Base-by-base conservation (phyloP, 2,888 invertebrate species). In the Tetheella fluctuosa region DNA sequence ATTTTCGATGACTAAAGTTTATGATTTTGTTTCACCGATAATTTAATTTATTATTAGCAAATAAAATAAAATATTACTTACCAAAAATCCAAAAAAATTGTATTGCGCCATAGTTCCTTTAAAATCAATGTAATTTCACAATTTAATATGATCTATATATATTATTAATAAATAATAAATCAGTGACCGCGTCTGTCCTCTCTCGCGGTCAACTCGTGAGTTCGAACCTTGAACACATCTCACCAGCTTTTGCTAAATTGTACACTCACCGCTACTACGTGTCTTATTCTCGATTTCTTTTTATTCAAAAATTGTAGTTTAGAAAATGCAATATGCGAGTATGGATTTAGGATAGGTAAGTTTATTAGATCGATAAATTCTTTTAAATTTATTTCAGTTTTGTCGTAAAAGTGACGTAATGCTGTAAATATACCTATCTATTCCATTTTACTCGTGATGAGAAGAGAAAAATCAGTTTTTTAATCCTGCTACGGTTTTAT, bases 191-290 rank as follows among this genome's bases (percentile, higher is more conserved):
- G 86, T 83, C 77, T 69, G 73, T 61, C 60, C 74, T 67, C 72
- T 59, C 48, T 69, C 76, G 72, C 79, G 77, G 73, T 74, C 72
- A 67, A 76, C 73, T 70, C 64, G 69, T 75, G 77, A 83, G 80
- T 87, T 78, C 65, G 81, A 73, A 78, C 77, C 78, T 81, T 72
- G 70, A 59, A 52, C 64, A 60, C 64, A 65, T 75, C 71, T 61
- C 78, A 67, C 64, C 74, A 84, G 85, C 86, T 88, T 88, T 86
- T 89, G 86, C 86, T 84, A 84, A 68, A 72, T 67, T 37, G 60
- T 55, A 65, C 59, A 66, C 63, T 63, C 57, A 65, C 59, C 64
- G 67, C 61, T 81, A 86, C 83, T 70, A 74, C 39, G 59, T 66
- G 67, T 57, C 63, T 54, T 58, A 63, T 70, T 81, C 79, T 83